Evolutionary conservation across 2,113 vertebrate species (phyloP), one percentile per base, ranked within the genome.

Genomic region (Terrapene triunguis): DNA sequence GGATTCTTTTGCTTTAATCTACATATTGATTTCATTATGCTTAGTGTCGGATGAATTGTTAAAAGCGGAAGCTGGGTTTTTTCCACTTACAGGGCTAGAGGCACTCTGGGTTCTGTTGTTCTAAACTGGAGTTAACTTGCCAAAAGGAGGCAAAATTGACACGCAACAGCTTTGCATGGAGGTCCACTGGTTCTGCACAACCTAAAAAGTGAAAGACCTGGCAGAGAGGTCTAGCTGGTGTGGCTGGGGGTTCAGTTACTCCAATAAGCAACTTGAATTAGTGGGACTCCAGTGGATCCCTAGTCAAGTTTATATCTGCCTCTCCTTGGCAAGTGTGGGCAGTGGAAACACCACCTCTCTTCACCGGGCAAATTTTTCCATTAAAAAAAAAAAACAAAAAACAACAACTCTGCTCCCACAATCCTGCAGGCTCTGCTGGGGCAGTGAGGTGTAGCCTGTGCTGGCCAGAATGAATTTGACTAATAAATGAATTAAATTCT

Each of bases 51-150:
- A 27, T 94, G 79, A 80, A 80, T 86, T 94, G 81, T 89, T 25
- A 93, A 86, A 78, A 95, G 84, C n/a, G 19, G 19, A 44, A 91
- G 78, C 21, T 47, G 55, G 32, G 62, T 90, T 72, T 89, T 7
- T 93, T 65, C 87, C 88, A 38, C 65, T 95, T 32, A 81, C 86
- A 93, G 59, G 82, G 50, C 44, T 92, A 57, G 79, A 69, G 35
- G 35, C 62, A 35, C 16, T 80, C 47, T 81, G 82, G 50, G 5
- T 92, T 96, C 50, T 96, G 84, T 86, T 91, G 74, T 87, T 95
- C n/a, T 89, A 29, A 85, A 94, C 69, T 29, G 78, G 88, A 16
- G 22, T 82, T 25, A 44, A 25, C n/a, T 82, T 96, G 86, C 53
- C 82, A 94, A 74, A 84, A 42, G 88, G 83, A 69, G 89, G 27